Conservation (phyloP, 2,797 vertebrate species). For the Dallia pectoralis region DNA sequence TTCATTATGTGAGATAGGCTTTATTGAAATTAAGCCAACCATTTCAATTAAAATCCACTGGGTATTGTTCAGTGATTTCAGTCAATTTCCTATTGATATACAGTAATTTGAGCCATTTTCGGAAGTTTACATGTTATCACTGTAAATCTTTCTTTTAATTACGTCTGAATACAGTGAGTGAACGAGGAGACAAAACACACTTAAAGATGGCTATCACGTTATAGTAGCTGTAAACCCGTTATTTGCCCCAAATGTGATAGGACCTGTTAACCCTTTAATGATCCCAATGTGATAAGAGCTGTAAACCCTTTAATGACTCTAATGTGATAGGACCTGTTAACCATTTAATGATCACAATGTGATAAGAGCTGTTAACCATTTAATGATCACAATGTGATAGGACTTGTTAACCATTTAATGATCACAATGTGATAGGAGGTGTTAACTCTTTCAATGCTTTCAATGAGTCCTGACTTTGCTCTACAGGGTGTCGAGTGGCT, state of each 20-base stretch:
- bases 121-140: background rate
- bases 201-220: background rate
- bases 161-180: constrained; percentile 31
- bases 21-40: too few species aligned
- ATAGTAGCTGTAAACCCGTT: background rate
- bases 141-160: background rate
- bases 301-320: background rate
- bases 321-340: background rate
- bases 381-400: background rate
- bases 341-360: background rate
- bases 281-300: background rate
- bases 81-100: too few species aligned
- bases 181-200: background rate
- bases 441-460: background rate
- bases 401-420: background rate
- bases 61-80: too few species aligned
- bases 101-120: too few species aligned
- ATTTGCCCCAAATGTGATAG: background rate
- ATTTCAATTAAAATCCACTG: too few species aligned
- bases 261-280: background rate
- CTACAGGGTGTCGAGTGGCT: too few species aligned
- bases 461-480: background rate
- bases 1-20: too few species aligned
- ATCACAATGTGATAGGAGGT: background rate
- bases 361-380: background rate